Conservation (phyloP, 1,140 invertebrate genomes). For the Drosophila ironensis region DNA sequence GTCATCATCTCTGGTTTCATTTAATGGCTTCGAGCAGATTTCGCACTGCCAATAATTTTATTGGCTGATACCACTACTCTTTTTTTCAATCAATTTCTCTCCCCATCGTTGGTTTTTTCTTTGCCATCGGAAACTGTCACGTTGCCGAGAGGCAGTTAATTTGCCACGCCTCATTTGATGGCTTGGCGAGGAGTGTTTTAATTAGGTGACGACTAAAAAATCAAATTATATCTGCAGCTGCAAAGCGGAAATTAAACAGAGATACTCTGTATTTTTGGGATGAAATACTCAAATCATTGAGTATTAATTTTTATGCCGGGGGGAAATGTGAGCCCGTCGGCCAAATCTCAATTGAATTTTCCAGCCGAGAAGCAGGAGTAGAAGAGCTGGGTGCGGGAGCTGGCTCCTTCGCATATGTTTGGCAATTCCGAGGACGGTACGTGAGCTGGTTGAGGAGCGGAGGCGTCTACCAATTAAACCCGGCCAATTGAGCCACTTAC, state of each 20-base stretch:
- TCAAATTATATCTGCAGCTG: constrained; percentile 8
- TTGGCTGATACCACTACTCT: neutral
- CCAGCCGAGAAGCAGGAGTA: neutral
- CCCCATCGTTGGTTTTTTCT: neutral
- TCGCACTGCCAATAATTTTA: constrained; percentile 19
- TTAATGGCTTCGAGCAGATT: constrained; percentile 50
- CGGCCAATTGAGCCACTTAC: constrained; percentile 62
- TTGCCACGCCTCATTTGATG: constrained; percentile 24
- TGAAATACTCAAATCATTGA: constrained; percentile 44
- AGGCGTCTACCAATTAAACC: constrained; percentile 49
- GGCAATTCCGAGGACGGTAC: constrained; percentile 35
- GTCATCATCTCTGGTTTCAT: constrained; percentile 7
- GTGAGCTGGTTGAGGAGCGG: constrained; percentile 33
- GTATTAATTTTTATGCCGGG: constrained; percentile 33
- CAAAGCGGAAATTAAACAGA: constrained; percentile 19
- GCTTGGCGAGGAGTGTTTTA: constrained; percentile 22
- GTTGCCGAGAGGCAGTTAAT: constrained; percentile 31
- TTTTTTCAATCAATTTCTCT: constrained; percentile 32
- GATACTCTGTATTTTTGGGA: neutral
- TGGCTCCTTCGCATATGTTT: constrained; percentile 44
- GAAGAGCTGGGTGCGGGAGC: no score
- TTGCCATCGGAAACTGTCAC: constrained; percentile 40
- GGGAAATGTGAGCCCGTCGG: constrained; percentile 18
- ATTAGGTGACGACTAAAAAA: constrained; percentile 42
- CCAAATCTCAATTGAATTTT: constrained; percentile 58